Evolutionary conservation across 2,888 invertebrate genomes (phyloP).

Genomic region (Isoperla grammatica): DNA sequence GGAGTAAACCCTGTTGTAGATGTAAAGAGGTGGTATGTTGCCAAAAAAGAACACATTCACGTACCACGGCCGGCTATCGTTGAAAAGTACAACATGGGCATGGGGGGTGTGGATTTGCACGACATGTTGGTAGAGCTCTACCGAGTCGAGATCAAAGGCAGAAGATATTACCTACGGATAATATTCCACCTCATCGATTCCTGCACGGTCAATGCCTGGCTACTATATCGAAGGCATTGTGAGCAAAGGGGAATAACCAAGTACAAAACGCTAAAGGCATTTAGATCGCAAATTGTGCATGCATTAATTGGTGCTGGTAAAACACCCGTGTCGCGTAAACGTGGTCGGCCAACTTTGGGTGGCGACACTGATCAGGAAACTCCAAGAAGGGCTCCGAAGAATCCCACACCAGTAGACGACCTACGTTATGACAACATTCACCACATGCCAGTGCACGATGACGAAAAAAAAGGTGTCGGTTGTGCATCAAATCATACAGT

Average conservation of each 20-base stretch:
- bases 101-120: conserved; percentile 21
- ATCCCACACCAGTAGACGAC: background rate
- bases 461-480: background rate
- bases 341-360: background rate
- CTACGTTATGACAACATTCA: background rate
- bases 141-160: conserved; percentile 17
- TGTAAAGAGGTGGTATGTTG: conserved; percentile 11
- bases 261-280: background rate
- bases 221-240: background rate
- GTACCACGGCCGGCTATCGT: conserved; percentile 14
- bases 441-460: background rate
- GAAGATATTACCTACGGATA: conserved; percentile 14
- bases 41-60: conserved; percentile 9
- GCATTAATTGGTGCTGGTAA: background rate
- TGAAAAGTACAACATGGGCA: conserved; percentile 14
- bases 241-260: background rate
- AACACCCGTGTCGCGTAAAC: background rate
- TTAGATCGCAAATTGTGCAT: background rate
- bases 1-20: background rate
- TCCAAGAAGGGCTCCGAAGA: background rate
- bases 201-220: conserved; percentile 1
- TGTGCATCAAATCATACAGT: background rate
- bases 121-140: conserved; percentile 22
- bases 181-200: conserved; percentile 15
- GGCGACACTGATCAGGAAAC: background rate